A percentile compares a stretch with the other conserved stretches of the same genome.
Evolutionary conservation across 1,140 invertebrate species (phyloP).

Genomic region (Heliconius himera): DNA sequence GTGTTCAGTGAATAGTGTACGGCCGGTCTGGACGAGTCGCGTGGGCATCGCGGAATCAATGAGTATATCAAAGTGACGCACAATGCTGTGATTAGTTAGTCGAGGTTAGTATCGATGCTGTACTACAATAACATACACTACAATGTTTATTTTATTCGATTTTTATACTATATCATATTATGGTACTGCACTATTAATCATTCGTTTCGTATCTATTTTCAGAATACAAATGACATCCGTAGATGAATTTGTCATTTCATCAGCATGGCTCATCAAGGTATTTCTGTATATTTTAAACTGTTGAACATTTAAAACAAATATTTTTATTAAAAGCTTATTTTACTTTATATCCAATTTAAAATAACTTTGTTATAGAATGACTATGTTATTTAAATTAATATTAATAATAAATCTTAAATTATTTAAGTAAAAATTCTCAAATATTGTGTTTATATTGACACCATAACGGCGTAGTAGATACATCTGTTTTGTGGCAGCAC

Average conservation of each 20-base stretch:
- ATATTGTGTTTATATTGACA: no score
- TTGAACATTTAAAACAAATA: no score
- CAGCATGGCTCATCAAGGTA: conserved; percentile 78
- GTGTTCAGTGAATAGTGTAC: conserved; percentile 10
- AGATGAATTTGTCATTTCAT: conserved; percentile 76
- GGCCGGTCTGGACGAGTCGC: neutral
- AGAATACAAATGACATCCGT: conserved; percentile 71
- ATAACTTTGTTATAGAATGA: no score
- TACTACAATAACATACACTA: neutral
- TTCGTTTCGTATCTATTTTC: conserved; percentile 42
- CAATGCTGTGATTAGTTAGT: conserved; percentile 50
- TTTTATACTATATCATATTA: neutral
- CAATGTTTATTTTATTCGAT: neutral
- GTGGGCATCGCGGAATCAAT: conserved; percentile 45
- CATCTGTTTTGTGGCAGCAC: no score
- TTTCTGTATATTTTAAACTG: neutral
- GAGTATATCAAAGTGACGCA: conserved; percentile 51
- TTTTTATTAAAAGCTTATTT: no score
- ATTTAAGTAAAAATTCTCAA: no score
- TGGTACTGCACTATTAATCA: neutral
- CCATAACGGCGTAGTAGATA: no score
- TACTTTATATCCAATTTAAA: no score
- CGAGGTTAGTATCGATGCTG: conserved; percentile 45
- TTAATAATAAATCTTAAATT: no score
- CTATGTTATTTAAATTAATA: no score